Base-by-base conservation (phyloP, 37 sponge, comb jelly and placozoan genomes). In the Tethya wilhelma region DNA sequence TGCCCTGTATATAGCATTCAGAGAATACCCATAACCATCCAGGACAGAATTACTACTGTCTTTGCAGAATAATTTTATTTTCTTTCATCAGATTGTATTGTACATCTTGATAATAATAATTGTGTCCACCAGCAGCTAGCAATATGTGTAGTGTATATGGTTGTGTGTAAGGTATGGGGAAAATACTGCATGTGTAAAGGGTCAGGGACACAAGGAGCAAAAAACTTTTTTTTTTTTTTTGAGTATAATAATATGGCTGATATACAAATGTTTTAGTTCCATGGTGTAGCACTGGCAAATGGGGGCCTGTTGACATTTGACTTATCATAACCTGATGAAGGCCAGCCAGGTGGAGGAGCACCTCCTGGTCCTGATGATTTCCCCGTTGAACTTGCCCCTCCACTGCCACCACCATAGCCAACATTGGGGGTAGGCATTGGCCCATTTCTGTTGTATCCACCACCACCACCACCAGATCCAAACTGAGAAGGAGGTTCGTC, bases 311-410 rank as follows among this genome's bases (percentile, higher is more conserved):
- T 73, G 59, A 34, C 49, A 33, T 36, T 46, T 22, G 82, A 38
- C 55, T 82, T 81, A 26, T 71, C 63, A 37, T 67, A 44, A 2
- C 41, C 81, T 30, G 11, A 22, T 56, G 79, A 79, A 12, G 64
- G 64, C 82, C 82, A 82, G 0, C 82, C 82, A 49, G 74, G 74
- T 44, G 82, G 82, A 31, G 60, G 44, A n/a, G 55, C 41, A 7
- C 60, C 58, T 45, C 26, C 39, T 14, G 71, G 58, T 28, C 69
- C 69, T 34, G 75, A 22, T 37, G 38, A 29, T 2, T 59, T 38
- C 3, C 57, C 53, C 0, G 17, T 41, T 19, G 20, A 33, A 32
- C n/a, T 78, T 19, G 38, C 55, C n/a, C 32, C 49, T 46, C 68
- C 41, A 39, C 57, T 56, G 9, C 69, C 32, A 2, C 53, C 66